These are phyloP conservation scores for Gobionotothen gibberifrons DNA, from an alignment of 2,797 vertebrate species.

Conservation along the genomic window DNA sequence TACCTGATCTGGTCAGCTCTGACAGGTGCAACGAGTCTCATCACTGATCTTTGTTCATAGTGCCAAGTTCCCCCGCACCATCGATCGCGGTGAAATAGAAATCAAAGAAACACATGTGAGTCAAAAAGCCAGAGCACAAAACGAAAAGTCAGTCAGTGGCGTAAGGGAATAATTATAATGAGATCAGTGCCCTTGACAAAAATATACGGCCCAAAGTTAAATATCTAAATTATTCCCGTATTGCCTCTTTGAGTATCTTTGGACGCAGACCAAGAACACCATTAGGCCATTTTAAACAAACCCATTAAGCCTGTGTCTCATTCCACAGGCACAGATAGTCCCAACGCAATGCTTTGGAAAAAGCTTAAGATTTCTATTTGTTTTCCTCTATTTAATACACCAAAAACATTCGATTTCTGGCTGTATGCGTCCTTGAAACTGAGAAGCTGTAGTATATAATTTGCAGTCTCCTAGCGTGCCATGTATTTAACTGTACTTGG, in stretches of 20 bases:
- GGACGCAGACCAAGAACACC: constrained; percentile 83
- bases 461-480: constrained; percentile 13
- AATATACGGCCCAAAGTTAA: constrained; percentile 74
- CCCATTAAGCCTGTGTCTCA: constrained; percentile 77
- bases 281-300: constrained; percentile 83
- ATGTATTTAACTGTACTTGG: constrained; percentile 16
- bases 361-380: constrained; percentile 39
- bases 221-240: constrained; percentile 76
- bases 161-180: constrained; percentile 72
- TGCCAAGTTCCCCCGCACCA: constrained; percentile 56
- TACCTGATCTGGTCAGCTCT: constrained; percentile 79
- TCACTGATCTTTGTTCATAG: constrained; percentile 68
- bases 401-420: constrained; percentile 33
- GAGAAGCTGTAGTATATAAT: not conserved
- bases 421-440: constrained; percentile 38
- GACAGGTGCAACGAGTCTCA: constrained; percentile 76
- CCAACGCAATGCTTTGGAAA: constrained; percentile 45
- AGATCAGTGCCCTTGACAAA: constrained; percentile 77
- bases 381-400: constrained; percentile 53
- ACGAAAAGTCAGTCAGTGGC: constrained; percentile 52
- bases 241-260: constrained; percentile 73
- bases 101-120: constrained; percentile 69
- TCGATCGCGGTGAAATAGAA: constrained; percentile 57
- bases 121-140: constrained; percentile 62
- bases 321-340: constrained; percentile 65